phyloP scores from a whole-genome alignment of 2,888 invertebrate genomes.

The Strigamia maritima region DNA sequence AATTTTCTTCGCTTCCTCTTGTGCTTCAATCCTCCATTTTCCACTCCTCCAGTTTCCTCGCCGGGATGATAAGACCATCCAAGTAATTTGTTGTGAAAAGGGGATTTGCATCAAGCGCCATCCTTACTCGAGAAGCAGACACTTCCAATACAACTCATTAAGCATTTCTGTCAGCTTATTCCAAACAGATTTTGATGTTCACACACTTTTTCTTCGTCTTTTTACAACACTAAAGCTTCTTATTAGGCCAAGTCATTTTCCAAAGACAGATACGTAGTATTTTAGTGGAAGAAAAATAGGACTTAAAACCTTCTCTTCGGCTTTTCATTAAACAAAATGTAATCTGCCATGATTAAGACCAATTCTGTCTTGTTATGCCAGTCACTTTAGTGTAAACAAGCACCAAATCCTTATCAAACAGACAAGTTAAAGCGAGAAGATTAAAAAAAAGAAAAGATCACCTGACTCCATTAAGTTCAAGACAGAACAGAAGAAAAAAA shows the following conservation, averaged over 20 bases:
- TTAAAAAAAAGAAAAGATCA: slow-evolving; percentile 1
- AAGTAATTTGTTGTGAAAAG: slow-evolving; percentile 26
- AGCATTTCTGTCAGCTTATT: slow-evolving; percentile 30
- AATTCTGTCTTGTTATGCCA: slow-evolving; percentile 27
- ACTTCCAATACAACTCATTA: slow-evolving; percentile 31
- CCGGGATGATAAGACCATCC: slow-evolving; percentile 21
- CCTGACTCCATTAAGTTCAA: neutral
- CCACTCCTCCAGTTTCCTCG: slow-evolving; percentile 17
- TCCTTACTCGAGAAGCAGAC: neutral
- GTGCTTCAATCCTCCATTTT: slow-evolving; percentile 33
- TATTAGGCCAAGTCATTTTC: slow-evolving; percentile 15
- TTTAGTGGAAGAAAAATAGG: neutral
- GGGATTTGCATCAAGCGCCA: slow-evolving; percentile 25
- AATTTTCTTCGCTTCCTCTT: slow-evolving; percentile 34
- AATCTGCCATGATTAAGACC: slow-evolving; percentile 18
- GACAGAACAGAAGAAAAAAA: neutral
- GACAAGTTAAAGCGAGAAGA: neutral
- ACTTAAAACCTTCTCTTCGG: slow-evolving; percentile 5
- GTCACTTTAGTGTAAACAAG: neutral
- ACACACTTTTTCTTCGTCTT: neutral
- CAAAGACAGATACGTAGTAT: slow-evolving; percentile 24
- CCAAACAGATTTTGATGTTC: slow-evolving; percentile 32
- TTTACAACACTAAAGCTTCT: neutral
- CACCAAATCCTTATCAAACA: neutral
- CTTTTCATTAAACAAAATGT: slow-evolving; percentile 26